Base-by-base conservation (phyloP, 2,113 vertebrate species). In the Brachypodius melanocephalos region DNA sequence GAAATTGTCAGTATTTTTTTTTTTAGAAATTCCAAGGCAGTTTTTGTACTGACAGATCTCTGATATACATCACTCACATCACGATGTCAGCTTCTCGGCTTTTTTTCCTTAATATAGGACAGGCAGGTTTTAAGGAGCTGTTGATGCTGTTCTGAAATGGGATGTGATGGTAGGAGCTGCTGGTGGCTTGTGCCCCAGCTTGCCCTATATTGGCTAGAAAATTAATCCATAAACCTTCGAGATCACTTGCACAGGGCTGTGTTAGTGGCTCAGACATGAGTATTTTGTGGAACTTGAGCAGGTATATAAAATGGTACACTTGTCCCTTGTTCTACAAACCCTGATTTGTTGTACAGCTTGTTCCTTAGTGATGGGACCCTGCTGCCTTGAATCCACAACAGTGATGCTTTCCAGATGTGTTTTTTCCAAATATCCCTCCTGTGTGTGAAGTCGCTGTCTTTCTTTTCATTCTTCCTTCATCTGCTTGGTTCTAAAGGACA, bases 151-250 rank as follows among this genome's bases (percentile, higher is more conserved):
- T 92, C 51, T 86, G 67, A 92, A 88, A 42, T n/a, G 76, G 69
- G 63, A 58, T 67, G 38, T 18, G 63, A 86, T 38, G 36, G 48
- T 81, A 69, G 43, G 65, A 94, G 46, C n/a, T 89, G 62, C 48
- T 10, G 7, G 59, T 89, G 40, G 17, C 12, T 87, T 81, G 25
- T 90, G 43, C 9, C 51, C 34, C 28, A 67, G 18, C 40, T 93
- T 90, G 58, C 43, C 54, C 42, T 85, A 58, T 73, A 62, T 38
- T 81, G 54, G 29, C 32, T 84, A 59, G 75, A 84, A 96, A 95
- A 94, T 92, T 48, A 90, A 92, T 90, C 86, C 34, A 77, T 93
- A 90, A 94, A 86, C 58, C 68, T 92, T 80, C 74, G 54, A 80
- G 38, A 86, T 83, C 71, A 80, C 67, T 84, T 84, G 68, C n/a